Evolutionary conservation across 1,140 invertebrate genomes (phyloP).

Genomic region (Drosophila sucinea): DNA sequence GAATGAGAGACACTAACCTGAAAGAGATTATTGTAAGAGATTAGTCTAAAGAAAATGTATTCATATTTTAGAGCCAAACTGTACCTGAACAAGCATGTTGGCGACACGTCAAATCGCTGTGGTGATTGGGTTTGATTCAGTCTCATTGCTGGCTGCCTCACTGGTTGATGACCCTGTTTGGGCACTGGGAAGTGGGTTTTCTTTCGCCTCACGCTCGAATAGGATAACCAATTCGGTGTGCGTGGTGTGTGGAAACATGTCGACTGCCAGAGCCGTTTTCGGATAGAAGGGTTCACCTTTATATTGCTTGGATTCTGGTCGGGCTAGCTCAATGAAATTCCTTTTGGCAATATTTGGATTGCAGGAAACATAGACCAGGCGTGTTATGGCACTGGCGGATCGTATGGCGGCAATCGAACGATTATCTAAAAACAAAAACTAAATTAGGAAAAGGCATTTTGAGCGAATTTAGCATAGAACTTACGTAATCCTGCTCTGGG

Average conservation of each 20-base stretch:
- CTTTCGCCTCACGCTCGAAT: constrained; percentile 86
- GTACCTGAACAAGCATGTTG: constrained; percentile 14
- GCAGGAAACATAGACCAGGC: constrained; percentile 96
- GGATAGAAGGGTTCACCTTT: constrained; percentile 92
- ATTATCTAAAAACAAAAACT: constrained; percentile 84
- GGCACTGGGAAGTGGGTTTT: constrained; percentile 10
- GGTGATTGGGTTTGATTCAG: constrained; percentile 4
- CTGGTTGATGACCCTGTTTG: neutral
- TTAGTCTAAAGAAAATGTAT: constrained; percentile 33
- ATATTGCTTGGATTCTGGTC: constrained; percentile 91
- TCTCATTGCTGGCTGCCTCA: constrained; percentile 14
- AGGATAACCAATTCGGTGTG: constrained; percentile 95
- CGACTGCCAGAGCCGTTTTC: constrained; percentile 92
- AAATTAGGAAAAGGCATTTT: neutral
- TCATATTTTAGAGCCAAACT: constrained; percentile 21
- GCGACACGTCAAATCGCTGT: constrained; percentile 22
- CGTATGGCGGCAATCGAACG: constrained; percentile 91
- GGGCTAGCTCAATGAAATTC: constrained; percentile 95
- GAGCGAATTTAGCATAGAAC: constrained; percentile 62
- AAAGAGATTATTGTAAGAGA: constrained; percentile 32
- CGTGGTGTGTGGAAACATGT: constrained; percentile 96
- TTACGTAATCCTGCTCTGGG: constrained; percentile 95
- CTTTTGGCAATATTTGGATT: constrained; percentile 92
- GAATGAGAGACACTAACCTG: constrained; percentile 9
- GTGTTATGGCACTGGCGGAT: constrained; percentile 89